Evolutionary conservation across 2,888 invertebrate genomes (phyloP).

Genomic region (Crocallis elinguaria): DNA sequence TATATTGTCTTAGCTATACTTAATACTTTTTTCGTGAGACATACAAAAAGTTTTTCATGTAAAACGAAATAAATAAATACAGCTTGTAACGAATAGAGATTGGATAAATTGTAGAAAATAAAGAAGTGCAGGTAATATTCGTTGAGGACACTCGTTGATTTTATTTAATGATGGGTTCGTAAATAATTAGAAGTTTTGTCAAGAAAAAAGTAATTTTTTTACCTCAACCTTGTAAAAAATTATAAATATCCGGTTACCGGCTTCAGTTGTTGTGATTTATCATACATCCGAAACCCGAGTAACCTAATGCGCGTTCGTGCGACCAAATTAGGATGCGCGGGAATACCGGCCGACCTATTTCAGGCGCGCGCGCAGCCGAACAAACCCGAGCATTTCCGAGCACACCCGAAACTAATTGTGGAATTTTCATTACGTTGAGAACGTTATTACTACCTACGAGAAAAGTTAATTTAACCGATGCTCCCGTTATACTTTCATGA

Average conservation of each 20-base stretch:
- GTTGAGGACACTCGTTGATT: no score
- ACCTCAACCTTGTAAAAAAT: neutral
- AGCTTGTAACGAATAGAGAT: no score
- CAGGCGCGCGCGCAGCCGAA: constrained; percentile 70
- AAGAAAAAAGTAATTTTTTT: no score
- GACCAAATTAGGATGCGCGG: constrained; percentile 86
- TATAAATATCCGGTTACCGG: constrained; percentile 20
- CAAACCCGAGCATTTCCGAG: constrained; percentile 58
- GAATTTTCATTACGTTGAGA: constrained; percentile 61
- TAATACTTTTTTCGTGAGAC: no score
- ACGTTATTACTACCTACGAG: constrained; percentile 54
- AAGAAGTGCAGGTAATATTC: no score
- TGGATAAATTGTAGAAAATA: no score
- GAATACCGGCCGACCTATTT: constrained; percentile 72
- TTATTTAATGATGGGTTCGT: no score
- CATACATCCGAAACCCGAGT: constrained; percentile 63
- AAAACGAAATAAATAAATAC: no score
- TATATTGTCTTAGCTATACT: no score
- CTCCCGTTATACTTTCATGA: constrained; percentile 37
- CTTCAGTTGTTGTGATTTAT: constrained; percentile 42
- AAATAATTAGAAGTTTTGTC: no score
- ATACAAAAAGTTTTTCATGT: no score
- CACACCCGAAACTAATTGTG: constrained; percentile 69
- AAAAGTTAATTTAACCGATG: constrained; percentile 41
- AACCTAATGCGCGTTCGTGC: constrained; percentile 63